Evolutionary conservation across 2,113 vertebrate species (phyloP).

Genomic region (Halcyon malimbica): DNA sequence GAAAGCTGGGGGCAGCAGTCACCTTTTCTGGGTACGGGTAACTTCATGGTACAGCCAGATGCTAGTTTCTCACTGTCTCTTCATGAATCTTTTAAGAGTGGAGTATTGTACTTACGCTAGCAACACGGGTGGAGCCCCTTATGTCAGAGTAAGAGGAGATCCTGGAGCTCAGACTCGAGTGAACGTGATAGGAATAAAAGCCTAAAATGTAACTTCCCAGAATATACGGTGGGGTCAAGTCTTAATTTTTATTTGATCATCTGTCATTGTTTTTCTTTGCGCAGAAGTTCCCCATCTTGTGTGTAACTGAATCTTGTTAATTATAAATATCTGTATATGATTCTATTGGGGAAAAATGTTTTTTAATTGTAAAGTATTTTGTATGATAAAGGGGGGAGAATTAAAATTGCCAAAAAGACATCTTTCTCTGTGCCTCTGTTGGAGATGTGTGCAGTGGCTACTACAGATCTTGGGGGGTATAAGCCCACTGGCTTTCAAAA

Average conservation of each 20-base stretch:
- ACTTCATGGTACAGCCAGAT: not conserved
- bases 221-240: not conserved
- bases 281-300: not conserved
- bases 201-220: not conserved
- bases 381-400: conserved; percentile 58
- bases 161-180: not conserved
- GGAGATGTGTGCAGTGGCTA: not conserved
- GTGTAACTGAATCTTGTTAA: conserved; percentile 62
- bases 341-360: conserved; percentile 50
- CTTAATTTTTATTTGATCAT: conserved; percentile 42
- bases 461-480: not conserved
- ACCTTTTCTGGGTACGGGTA: not conserved
- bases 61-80: not conserved
- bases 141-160: not conserved
- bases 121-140: not conserved
- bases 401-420: not conserved
- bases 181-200: not conserved
- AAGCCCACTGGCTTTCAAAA: not conserved
- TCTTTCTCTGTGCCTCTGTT: not conserved
- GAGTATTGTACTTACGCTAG: not conserved
- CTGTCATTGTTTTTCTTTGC: conserved; percentile 1
- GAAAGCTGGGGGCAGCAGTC: not conserved
- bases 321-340: conserved; percentile 76
- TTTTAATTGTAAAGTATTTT: conserved; percentile 78
- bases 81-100: not conserved